phyloP scores from a whole-genome alignment of 2,888 invertebrate species.

The Steinernema hermaphroditum region DNA sequence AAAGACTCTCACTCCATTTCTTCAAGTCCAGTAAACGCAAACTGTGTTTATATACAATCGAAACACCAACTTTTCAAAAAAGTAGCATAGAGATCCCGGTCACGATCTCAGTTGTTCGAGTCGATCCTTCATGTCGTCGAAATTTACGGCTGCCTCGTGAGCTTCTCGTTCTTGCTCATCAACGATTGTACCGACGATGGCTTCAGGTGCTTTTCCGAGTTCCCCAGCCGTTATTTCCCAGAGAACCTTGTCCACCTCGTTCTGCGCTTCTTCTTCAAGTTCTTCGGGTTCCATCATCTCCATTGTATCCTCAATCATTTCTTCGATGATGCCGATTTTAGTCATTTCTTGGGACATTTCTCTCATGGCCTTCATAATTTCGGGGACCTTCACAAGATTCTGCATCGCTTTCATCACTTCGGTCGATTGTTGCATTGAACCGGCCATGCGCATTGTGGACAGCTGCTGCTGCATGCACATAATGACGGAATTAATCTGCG shows the following conservation, averaged over 20 bases:
- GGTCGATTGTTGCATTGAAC: constrained; percentile 82
- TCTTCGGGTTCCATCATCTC: constrained; percentile 81
- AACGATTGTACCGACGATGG: constrained; percentile 48
- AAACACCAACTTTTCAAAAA: background rate
- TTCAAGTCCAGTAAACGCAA: too few relatives aligned
- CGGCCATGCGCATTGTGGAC: constrained; percentile 77
- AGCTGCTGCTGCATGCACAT: constrained; percentile 97
- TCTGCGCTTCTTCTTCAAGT: constrained; percentile 87
- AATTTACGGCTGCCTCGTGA: background rate
- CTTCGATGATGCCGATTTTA: constrained; percentile 94
- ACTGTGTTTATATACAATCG: too few relatives aligned
- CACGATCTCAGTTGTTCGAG: constrained; percentile 22
- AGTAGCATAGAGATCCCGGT: background rate
- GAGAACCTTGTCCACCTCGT: constrained; percentile 62
- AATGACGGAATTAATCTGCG: constrained; percentile 92
- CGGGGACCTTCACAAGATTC: constrained; percentile 78
- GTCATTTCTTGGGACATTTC: constrained; percentile 99
- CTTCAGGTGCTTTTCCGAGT: constrained; percentile 61
- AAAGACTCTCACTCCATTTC: too few relatives aligned
- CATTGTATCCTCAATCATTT: constrained; percentile 97
- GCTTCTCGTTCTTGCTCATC: constrained; percentile 29
- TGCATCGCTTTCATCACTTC: constrained; percentile 99
- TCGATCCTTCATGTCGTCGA: constrained; percentile 27
- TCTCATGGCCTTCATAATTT: constrained; percentile 92
- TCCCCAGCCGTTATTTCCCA: constrained; percentile 65